Conservation (phyloP, 2,888 invertebrate species). For the Platerodrilus igneus region DNA sequence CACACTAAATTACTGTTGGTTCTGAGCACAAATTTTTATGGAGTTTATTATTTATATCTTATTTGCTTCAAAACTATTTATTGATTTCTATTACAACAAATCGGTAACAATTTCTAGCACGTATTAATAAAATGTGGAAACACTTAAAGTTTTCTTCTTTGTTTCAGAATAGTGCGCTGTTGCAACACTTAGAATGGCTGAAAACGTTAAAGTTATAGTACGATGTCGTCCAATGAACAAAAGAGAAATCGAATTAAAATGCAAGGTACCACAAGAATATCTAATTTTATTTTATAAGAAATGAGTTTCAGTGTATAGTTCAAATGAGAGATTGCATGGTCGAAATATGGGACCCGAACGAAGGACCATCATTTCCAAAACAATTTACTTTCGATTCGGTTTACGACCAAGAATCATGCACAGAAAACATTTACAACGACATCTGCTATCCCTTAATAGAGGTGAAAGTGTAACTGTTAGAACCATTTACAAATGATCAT, state of each 20-base stretch:
- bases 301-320: constrained; percentile 56
- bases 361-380: constrained; percentile 58
- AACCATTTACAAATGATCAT: too few species aligned
- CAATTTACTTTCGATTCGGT: constrained; percentile 80
- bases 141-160: too few species aligned
- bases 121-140: too few species aligned
- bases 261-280: constrained; percentile 52
- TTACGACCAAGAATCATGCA: constrained; percentile 71
- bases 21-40: too few species aligned
- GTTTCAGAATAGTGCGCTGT: too few species aligned
- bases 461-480: too few species aligned
- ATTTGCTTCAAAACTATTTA: too few species aligned
- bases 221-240: constrained; percentile 83
- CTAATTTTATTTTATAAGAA: not conserved
- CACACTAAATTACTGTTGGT: too few species aligned
- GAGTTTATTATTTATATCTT: too few species aligned
- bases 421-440: constrained; percentile 82
- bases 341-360: constrained; percentile 60
- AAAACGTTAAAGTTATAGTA: constrained; percentile 77
- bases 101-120: too few species aligned
- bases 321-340: constrained; percentile 60
- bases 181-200: constrained; percentile 50
- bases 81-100: too few species aligned
- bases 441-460: constrained; percentile 79
- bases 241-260: constrained; percentile 64